Conservation (phyloP, 2,888 invertebrate genomes). For the Prosopocoilus inquinatus region DNA sequence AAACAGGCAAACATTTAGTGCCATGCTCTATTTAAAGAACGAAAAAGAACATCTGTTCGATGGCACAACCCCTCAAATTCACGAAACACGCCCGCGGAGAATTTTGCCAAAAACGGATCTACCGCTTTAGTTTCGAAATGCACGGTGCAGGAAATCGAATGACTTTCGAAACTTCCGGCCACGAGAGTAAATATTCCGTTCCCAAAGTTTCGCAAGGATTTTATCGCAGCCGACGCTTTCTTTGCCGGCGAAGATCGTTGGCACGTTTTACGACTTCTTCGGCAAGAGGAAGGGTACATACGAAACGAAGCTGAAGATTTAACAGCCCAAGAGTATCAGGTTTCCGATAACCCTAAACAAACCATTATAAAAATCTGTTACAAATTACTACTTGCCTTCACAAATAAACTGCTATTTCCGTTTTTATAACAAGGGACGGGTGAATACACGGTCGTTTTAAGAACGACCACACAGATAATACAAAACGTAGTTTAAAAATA, state of each 20-base stretch:
- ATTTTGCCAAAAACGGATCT: too few relatives aligned
- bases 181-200: too few relatives aligned
- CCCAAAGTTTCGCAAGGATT: too few relatives aligned
- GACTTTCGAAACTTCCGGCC: too few relatives aligned
- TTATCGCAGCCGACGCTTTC: too few relatives aligned
- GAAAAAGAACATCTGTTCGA: not conserved
- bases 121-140: too few relatives aligned
- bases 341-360: constrained; percentile 10
- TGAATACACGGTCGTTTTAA: not conserved
- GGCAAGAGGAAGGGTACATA: not conserved
- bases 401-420: constrained; percentile 8
- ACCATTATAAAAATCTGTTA: constrained; percentile 6
- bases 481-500: too few relatives aligned
- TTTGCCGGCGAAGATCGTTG: too few relatives aligned
- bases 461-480: not conserved
- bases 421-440: not conserved
- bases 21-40: not conserved
- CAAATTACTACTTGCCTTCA: constrained; percentile 5
- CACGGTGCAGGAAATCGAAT: too few relatives aligned
- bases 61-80: too few relatives aligned
- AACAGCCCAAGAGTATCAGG: constrained; percentile 1
- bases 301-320: not conserved
- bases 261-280: not conserved
- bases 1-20: not conserved
- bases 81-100: too few relatives aligned